Evolutionary conservation across 2,888 invertebrate genomes (phyloP).

Genomic region (Keiferia lycopersicella): DNA sequence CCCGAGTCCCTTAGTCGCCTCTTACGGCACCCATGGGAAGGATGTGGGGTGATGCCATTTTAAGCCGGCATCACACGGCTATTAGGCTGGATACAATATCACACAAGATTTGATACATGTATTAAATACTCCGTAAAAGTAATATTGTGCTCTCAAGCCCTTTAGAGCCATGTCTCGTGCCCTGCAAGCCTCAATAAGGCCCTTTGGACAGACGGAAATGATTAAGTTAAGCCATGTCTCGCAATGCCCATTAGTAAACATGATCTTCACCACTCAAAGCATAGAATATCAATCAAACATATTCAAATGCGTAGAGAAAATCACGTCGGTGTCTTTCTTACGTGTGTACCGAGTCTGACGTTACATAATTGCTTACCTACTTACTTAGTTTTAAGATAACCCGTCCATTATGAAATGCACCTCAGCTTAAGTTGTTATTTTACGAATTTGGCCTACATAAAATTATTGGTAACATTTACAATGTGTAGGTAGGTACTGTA

Average conservation of each 20-base stretch:
- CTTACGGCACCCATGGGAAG: too few species aligned
- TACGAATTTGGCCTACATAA: neutral
- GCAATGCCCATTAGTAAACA: conserved; percentile 4
- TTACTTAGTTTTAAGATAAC: conserved; percentile 24
- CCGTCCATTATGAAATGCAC: conserved; percentile 27
- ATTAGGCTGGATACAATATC: too few species aligned
- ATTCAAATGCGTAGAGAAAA: neutral
- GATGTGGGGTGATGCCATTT: too few species aligned
- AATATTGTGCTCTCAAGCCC: too few species aligned
- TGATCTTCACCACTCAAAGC: neutral
- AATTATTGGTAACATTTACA: neutral
- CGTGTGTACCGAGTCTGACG: neutral
- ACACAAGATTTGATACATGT: too few species aligned
- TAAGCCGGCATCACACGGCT: too few species aligned
- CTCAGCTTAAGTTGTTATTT: conserved; percentile 1
- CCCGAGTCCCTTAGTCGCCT: too few species aligned
- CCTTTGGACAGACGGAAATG: neutral
- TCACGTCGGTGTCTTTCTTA: neutral
- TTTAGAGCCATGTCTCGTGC: neutral
- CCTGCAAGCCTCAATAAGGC: neutral
- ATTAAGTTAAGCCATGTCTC: neutral
- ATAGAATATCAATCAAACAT: neutral
- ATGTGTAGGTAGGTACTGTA: neutral
- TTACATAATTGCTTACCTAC: conserved; percentile 20
- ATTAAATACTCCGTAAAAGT: too few species aligned